These are phyloP conservation scores for Cynoglossus semilaevis DNA, from an alignment of 2,113 vertebrate genomes.

Conservation along the genomic window DNA sequence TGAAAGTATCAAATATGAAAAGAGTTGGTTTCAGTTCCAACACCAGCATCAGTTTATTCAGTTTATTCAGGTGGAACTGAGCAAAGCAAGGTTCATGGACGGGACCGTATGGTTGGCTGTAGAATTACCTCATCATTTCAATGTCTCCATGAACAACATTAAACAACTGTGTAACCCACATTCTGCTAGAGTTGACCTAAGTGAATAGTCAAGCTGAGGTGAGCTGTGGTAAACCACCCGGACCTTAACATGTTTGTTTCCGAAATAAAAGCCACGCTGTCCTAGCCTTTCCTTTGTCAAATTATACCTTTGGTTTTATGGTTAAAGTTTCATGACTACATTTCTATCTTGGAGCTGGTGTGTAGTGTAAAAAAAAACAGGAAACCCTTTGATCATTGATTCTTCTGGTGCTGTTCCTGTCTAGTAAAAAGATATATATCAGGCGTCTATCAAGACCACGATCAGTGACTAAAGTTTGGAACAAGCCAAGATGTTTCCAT, in stretches of 20 bases:
- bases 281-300: not conserved
- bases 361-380: conserved; percentile 2
- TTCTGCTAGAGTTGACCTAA: conserved; percentile 6
- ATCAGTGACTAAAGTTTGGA: not conserved
- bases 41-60: not conserved
- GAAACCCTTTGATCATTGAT: not conserved
- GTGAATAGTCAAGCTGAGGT: not conserved
- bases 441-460: not conserved
- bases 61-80: not conserved
- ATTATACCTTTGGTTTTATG: not conserved
- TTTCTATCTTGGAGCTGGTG: not conserved
- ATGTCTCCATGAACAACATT: too few relatives aligned
- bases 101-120: not conserved
- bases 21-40: too few relatives aligned
- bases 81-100: not conserved
- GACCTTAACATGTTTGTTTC: conserved; percentile 3
- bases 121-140: not conserved
- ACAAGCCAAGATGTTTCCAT: conserved; percentile 2
- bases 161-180: not conserved
- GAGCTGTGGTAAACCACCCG: not conserved
- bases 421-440: not conserved
- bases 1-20: not conserved
- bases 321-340: not conserved
- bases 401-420: not conserved
- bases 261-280: conserved; percentile 1